Evolutionary conservation across 2,888 invertebrate genomes (phyloP).

Genomic region (Drosophila algonquin): DNA sequence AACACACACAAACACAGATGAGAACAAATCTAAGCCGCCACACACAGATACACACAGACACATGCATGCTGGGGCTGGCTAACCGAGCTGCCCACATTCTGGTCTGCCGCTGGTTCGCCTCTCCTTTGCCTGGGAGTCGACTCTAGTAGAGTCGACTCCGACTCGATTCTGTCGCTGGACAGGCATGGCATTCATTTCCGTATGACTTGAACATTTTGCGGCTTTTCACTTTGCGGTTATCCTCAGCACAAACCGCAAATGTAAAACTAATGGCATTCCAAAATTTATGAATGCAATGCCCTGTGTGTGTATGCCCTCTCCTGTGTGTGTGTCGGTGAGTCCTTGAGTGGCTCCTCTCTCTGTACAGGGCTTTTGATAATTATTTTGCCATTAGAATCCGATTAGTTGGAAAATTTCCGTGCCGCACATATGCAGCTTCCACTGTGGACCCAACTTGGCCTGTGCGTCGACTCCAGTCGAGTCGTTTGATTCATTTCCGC

Average conservation of each 20-base stretch:
- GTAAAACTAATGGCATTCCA: conserved; percentile 82
- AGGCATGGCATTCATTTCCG: conserved; percentile 76
- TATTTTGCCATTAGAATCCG: conserved; percentile 84
- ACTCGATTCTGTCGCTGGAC: conserved; percentile 54
- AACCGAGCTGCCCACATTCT: conserved; percentile 39
- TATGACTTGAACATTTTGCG: conserved; percentile 78
- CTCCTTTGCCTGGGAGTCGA: conserved; percentile 40
- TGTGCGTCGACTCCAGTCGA: conserved; percentile 49
- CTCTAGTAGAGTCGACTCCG: conserved; percentile 30
- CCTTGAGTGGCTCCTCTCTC: conserved; percentile 60
- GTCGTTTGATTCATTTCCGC: conserved; percentile 72
- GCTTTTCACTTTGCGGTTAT: conserved; percentile 80
- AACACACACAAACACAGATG: conserved; percentile 21
- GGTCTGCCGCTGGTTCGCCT: conserved; percentile 41
- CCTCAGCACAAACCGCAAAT: conserved; percentile 82
- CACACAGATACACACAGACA: conserved; percentile 7
- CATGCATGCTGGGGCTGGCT: conserved; percentile 28
- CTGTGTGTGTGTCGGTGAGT: conserved; percentile 28
- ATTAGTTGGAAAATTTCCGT: conserved; percentile 81
- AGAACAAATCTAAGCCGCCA: background rate
- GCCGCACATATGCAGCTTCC: conserved; percentile 13
- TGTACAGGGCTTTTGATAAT: conserved; percentile 79
- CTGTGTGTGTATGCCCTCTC: background rate
- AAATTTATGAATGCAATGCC: conserved; percentile 75
- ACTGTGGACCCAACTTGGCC: background rate